phyloP scores from a whole-genome alignment of 2,797 vertebrate genomes.

The Silurus lanzhouensis region DNA sequence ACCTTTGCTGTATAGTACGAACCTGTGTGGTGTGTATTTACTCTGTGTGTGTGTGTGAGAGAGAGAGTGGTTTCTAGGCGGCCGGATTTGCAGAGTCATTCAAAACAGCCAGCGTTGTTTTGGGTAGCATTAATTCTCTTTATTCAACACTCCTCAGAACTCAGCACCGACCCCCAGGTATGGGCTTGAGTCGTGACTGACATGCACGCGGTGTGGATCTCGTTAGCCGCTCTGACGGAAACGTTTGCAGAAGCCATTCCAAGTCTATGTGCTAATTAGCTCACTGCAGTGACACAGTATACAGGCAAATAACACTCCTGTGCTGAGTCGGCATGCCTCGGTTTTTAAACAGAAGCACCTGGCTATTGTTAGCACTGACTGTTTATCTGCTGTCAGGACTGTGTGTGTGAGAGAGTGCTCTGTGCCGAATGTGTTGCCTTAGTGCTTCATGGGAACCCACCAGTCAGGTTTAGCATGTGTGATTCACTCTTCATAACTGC shows the following conservation, averaged over 20 bases:
- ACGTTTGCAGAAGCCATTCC: constrained; percentile 27
- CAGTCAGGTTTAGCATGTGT: constrained; percentile 5
- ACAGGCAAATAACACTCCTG: constrained; percentile 8
- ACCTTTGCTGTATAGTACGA: not conserved
- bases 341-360: constrained; percentile 35
- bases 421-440: constrained; percentile 37
- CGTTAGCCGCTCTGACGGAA: not conserved
- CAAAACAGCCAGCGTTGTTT: not conserved
- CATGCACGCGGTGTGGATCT: not conserved
- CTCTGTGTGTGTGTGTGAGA: not conserved
- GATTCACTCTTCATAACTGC: constrained; percentile 4
- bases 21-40: not conserved
- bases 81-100: not conserved
- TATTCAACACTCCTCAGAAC: not conserved
- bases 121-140: not conserved
- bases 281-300: not conserved
- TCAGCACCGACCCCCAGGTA: constrained; percentile 11
- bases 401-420: not conserved
- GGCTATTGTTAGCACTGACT: constrained; percentile 14
- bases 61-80: not conserved
- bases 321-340: constrained; percentile 15
- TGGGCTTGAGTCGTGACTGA: not conserved
- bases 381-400: constrained; percentile 36
- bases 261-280: constrained; percentile 31
- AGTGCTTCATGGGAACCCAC: constrained; percentile 26